A percentile compares a stretch with the other conserved stretches of the same genome.
Conservation (phyloP, 2,797 vertebrate genomes). For the Sebastes kiyomatsui region DNA sequence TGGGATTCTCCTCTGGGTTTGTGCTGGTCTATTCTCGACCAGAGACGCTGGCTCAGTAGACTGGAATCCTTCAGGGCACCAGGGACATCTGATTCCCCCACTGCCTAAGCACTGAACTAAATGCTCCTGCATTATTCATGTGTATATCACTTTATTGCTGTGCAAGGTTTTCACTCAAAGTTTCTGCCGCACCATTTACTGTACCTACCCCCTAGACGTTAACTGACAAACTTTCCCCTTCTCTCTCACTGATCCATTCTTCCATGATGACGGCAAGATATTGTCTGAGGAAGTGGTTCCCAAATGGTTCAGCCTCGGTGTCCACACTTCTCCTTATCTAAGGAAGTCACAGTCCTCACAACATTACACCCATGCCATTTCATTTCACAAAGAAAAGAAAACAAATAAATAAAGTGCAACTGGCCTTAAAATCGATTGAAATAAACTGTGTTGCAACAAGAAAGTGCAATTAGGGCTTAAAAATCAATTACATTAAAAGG, state of each 20-base stretch:
- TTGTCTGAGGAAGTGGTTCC: conserved; percentile 24
- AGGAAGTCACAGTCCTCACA: background rate
- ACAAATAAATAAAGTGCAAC: background rate
- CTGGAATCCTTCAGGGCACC: conserved; percentile 79
- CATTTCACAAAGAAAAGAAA: background rate
- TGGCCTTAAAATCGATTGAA: background rate
- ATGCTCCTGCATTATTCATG: conserved; percentile 85
- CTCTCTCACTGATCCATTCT: conserved; percentile 5
- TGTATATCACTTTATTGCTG: conserved; percentile 84
- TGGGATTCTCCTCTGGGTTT: conserved; percentile 68
- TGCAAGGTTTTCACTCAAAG: conserved; percentile 81
- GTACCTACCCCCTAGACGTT: conserved; percentile 57
- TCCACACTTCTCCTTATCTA: background rate
- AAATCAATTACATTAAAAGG: conserved; percentile 14
- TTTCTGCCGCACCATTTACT: conserved; percentile 74
- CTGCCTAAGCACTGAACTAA: conserved; percentile 82
- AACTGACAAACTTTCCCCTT: conserved; percentile 58
- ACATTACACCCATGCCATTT: background rate
- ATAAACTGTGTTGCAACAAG: background rate
- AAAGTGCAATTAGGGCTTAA: background rate
- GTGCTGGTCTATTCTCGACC: conserved; percentile 70
- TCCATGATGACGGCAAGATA: conserved; percentile 41
- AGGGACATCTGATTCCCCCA: conserved; percentile 79
- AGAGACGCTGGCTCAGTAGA: conserved; percentile 82
- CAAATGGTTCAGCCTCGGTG: background rate